Evolutionary conservation across 2,888 invertebrate genomes (phyloP), one percentile per base, ranked within the genome.

Genomic region (Andrena hattorfiana): DNA sequence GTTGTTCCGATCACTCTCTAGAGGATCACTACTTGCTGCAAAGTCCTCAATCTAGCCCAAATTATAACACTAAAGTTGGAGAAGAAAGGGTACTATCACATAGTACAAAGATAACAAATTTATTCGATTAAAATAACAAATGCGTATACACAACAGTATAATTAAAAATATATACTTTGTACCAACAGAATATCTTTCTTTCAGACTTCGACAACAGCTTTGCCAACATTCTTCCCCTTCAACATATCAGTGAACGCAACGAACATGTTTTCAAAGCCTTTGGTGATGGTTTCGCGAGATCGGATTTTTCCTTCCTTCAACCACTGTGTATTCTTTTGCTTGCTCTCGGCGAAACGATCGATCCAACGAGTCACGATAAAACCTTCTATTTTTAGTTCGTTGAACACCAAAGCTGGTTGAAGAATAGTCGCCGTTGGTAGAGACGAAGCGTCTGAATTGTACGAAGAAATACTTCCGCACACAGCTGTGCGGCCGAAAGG

Each of bases 201-300:
- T 77, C 16, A 96, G 4, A 95, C 94, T 94, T 96, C 95, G 13
- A 97, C 96, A 80, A 97, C 93, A 48, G 96, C 96, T 94, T 97
- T 97, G 68, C 97, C 97, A 30, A 95, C 95, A 93, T 97, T 97
- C 89, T 96, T 95, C 49, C 97, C 97, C 73, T 92, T 89, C 75
- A 96, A 93, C 92, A 97, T 95, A 16, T 95, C 96, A 72, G 95
- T 94, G 81, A 97, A 95, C 49, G 97, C 97, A 66, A 96, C 95
- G 1, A 96, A 96, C 95, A 96, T 96, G 87, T 97, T 97, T 84
- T 97, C 96, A 93, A 97, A 97, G 2, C 97, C 97, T 80, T 96
- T 94, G 2, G 96, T 96, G 1, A 96, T 91, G 63, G 97, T 96
- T 93, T 97, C 97, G 83, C 94, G 94, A 90, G 96, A 96, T 89